Base-by-base conservation (phyloP, 1,140 invertebrate species). In the Paracyclopina nana region DNA sequence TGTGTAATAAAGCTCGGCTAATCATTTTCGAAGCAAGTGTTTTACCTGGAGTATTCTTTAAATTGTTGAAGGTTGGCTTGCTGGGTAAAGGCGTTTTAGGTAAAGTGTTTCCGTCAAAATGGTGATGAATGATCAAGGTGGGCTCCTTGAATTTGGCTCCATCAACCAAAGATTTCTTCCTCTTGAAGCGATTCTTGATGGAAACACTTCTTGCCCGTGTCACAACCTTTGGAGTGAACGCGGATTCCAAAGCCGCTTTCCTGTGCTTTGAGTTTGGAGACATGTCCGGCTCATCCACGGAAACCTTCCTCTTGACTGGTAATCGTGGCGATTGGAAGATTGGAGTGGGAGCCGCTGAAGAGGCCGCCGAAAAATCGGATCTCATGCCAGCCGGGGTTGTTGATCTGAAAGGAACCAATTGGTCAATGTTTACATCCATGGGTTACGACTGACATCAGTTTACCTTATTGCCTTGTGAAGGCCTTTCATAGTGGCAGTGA, bases 151-250 rank as follows among this genome's bases (percentile, higher is more conserved):
- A n/a, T n/a, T n/a, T n/a, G n/a, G n/a, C n/a, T n/a, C n/a, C n/a
- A n/a, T n/a, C 20, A n/a, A 18, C 28, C 24, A 52, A 31, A 9
- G 50, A 50, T 26, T 52, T 52, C 31, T 52, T 52, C 27, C 31
- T 46, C 24, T 52, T 52, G 40, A 52, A 52, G 6, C 27, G 24
- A n/a, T n/a, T n/a, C 38, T 52, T 52, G 11, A 52, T 27, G 2
- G 38, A 44, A 27, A 52, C 43, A 4, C 38, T 24, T 6, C 31
- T 25, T 11, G 30, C 22, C 43, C 50, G 4, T n/a, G n/a, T n/a
- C n/a, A n/a, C n/a, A 12, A 52, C 18, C 27, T 52, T 52, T 16
- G 50, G 50, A 6, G 50, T 52, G 20, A 44, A 27, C n/a, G 50
- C 18, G 1, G 50, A 40, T 26, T 27, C 43, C 14, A 38, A 38